Base-by-base conservation (phyloP, 2,888 invertebrate species). In the Sinodicranocentrus sp. region DNA sequence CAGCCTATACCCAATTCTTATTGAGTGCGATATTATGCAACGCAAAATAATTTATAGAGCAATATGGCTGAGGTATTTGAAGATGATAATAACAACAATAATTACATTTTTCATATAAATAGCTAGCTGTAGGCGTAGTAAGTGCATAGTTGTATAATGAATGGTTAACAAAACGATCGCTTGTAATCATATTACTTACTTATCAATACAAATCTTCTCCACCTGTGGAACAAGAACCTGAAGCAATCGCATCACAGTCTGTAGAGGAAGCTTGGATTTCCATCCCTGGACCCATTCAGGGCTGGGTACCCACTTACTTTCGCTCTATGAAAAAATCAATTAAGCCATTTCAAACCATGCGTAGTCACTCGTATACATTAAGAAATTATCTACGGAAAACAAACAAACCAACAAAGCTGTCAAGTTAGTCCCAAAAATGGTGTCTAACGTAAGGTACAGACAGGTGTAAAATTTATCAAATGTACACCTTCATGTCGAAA, bases 221-320 rank as follows among this genome's bases (percentile, higher is more conserved):
- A 99, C 99, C 92, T 99, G 99, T 73, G 99, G 99, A 87, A 99
- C 99, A 3, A 99, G 93, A 33, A 99, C 99, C 92, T 99, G 99
- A 88, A 99, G 92, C 90, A 99, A 93, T 88, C 99, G 92, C 99
- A 99, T 99, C 89, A 99, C 99, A 75, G 99, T 99, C 93, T 99
- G 99, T 89, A 99, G 92, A 5, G 99, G 99, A 87, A 99, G 92
- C 91, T 99, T 98, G 86, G 95, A 94, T 90, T 99, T 97, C 99
- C 99, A 99, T 1, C 96, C 94, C 88, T 94, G 93, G 84, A 98
- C 98, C 99, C 99, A 99, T 90, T 98, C 97, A 21, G 96, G 94
- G 1, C 95, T 95, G n/a, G 98, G 95, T n/a, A 94, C 93, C 98
- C 98, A 98, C 88, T 89, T 87, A 79, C 89, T 85, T 77, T 88